Evolutionary conservation across 2,888 invertebrate species (phyloP).

Genomic region (Sipha maydis): DNA sequence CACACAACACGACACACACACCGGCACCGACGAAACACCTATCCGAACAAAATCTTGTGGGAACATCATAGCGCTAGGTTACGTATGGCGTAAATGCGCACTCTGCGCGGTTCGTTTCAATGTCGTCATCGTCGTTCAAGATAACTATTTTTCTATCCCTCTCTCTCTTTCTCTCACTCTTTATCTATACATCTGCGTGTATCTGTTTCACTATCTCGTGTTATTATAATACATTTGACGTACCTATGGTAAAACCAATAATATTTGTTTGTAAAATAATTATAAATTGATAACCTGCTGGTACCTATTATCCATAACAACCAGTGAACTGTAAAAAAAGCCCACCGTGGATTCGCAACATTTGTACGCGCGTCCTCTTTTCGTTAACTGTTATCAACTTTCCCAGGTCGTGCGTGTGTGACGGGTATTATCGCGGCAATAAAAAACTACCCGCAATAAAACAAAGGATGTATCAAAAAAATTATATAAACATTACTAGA

Average conservation of each 20-base stretch:
- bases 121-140: background rate
- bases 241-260: too few relatives aligned
- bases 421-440: background rate
- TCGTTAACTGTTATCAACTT: too few relatives aligned
- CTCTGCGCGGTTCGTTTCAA: background rate
- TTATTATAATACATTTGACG: too few relatives aligned
- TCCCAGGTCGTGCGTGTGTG: background rate
- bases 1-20: background rate
- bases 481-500: background rate
- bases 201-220: too few relatives aligned
- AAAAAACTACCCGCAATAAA: background rate
- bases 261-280: too few relatives aligned
- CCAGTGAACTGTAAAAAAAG: too few relatives aligned
- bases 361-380: too few relatives aligned
- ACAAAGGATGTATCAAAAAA: background rate
- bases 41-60: conserved; percentile 9
- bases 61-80: background rate
- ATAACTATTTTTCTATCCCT: background rate
- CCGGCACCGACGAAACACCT: background rate
- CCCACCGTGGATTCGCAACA: too few relatives aligned
- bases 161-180: background rate
- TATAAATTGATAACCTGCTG: too few relatives aligned
- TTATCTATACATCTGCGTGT: too few relatives aligned
- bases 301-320: too few relatives aligned
- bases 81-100: background rate